Base-by-base conservation (phyloP, 2,797 vertebrate species). In the Microhierax caerulescens region DNA sequence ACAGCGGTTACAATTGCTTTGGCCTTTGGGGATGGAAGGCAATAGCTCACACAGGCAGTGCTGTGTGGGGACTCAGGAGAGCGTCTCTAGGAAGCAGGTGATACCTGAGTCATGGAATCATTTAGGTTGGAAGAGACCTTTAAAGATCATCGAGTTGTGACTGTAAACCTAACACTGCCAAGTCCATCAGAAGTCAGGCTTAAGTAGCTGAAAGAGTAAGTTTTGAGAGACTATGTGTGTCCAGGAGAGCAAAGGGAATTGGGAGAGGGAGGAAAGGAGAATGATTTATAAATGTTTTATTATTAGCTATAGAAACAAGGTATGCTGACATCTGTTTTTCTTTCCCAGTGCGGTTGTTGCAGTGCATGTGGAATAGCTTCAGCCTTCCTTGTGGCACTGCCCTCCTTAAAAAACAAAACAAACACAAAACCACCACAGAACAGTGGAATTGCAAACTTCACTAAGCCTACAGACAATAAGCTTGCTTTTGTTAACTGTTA, bases 321-420 rank as follows among this genome's bases (percentile, higher is more conserved):
- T 90, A 51, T 75, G 86, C 88, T 94, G 95, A 94, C 94, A 93
- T 88, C 76, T 86, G 88, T 77, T 95, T 94, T 90, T 81, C 65
- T 90, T 85, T 36, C 88, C 90, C 83, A 57, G 73, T 39, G 94
- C 76, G 70, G 88, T 84, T 88, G 83, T 93, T 86, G 73, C 83
- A 36, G 30, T 72, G 86, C 57, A 24, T 64, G 65, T 67, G 83
- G 73, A 97, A 78, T 75, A 53, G 84, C 77, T 88, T 75, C 67
- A 70, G 81, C 69, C 32, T 43, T 27, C 75, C 87, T 63, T 43
- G 94, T 70, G 85, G n/a, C 56, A n/a, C 65, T 70, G 56, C 60
- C 79, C 47, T 90, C 72, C 79, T 77, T 83, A 61, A 51, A 81
- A 84, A 85, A 5, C 25, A 78, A 90, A 64, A 25, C 67, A 67